These are phyloP conservation scores for Diachrysia chrysitis DNA, from an alignment of 2,888 invertebrate genomes.

Conservation along the genomic window DNA sequence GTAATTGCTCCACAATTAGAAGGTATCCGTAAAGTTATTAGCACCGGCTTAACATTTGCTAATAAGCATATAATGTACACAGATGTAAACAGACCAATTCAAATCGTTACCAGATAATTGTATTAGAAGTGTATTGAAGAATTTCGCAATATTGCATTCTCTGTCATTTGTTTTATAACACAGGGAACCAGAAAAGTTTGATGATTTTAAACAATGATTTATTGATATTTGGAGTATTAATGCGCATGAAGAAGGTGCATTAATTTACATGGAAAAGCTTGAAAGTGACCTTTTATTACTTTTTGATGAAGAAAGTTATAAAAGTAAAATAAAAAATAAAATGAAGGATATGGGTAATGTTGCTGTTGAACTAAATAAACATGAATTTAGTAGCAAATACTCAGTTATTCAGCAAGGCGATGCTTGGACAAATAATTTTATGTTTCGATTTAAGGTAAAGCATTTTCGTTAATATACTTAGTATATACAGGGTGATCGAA, in stretches of 20 bases:
- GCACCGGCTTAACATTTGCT: slow-evolving; percentile 54
- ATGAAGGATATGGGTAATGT: slow-evolving; percentile 20
- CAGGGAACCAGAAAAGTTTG: slow-evolving; percentile 64
- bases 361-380: slow-evolving; percentile 34
- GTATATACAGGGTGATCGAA: too few relatives aligned
- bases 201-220: slow-evolving; percentile 46
- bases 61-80: slow-evolving; percentile 70
- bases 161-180: slow-evolving; percentile 69
- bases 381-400: slow-evolving; percentile 55
- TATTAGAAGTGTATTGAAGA: slow-evolving; percentile 65
- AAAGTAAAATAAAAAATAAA: slow-evolving; percentile 51
- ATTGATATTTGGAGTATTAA: slow-evolving; percentile 42
- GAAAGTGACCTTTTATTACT: slow-evolving; percentile 52
- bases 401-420: slow-evolving; percentile 70
- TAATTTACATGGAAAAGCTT: slow-evolving; percentile 23
- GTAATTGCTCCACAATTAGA: slow-evolving; percentile 67
- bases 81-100: slow-evolving; percentile 65
- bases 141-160: slow-evolving; percentile 70
- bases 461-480: neutral
- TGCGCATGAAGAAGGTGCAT: slow-evolving; percentile 10
- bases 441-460: slow-evolving; percentile 67
- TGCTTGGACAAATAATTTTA: slow-evolving; percentile 73
- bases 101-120: slow-evolving; percentile 60
- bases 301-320: slow-evolving; percentile 59
- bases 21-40: slow-evolving; percentile 46